A percentile compares a stretch with the other conserved stretches of the same genome.
phyloP scores from a whole-genome alignment of 2,888 invertebrate genomes.

The Frankliniella fusca region DNA sequence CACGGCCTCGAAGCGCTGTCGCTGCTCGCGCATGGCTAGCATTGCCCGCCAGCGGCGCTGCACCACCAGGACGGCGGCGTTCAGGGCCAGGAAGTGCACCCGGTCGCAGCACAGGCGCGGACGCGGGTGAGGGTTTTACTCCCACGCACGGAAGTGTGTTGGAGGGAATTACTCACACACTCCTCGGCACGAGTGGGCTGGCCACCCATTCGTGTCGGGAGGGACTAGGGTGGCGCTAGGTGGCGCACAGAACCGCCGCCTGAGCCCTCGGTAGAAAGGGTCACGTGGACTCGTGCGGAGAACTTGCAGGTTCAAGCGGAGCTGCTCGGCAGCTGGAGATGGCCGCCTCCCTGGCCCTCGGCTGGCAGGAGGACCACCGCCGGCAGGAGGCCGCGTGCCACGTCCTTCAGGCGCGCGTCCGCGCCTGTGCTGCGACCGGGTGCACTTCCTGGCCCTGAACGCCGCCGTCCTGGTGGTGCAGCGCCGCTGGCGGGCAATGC shows the following conservation, averaged over 20 bases:
- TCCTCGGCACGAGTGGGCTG: too few species aligned
- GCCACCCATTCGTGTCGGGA: too few species aligned
- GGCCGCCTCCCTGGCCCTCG: not conserved
- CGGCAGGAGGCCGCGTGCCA: not conserved
- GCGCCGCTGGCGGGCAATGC: constrained; percentile 49
- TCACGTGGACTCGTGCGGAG: too few species aligned
- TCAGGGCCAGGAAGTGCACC: constrained; percentile 38
- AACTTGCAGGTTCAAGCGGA: too few species aligned
- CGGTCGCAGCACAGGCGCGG: not conserved
- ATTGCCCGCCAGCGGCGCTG: constrained; percentile 52
- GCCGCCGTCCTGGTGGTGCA: constrained; percentile 50
- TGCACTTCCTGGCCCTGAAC: constrained; percentile 39
- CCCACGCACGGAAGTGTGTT: too few species aligned
- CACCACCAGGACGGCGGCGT: constrained; percentile 46
- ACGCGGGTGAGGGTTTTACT: too few species aligned
- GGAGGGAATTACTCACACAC: too few species aligned
- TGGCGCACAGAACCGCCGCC: too few species aligned
- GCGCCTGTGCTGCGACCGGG: not conserved
- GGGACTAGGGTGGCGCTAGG: too few species aligned
- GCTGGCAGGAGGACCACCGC: not conserved
- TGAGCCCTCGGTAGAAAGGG: too few species aligned
- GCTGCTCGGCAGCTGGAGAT: constrained; percentile 42
- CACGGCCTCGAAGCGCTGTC: constrained; percentile 44
- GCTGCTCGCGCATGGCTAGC: constrained; percentile 46
- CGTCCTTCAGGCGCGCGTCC: not conserved